phyloP scores from a whole-genome alignment of 1,140 invertebrate genomes.

The Apis dorsata region DNA sequence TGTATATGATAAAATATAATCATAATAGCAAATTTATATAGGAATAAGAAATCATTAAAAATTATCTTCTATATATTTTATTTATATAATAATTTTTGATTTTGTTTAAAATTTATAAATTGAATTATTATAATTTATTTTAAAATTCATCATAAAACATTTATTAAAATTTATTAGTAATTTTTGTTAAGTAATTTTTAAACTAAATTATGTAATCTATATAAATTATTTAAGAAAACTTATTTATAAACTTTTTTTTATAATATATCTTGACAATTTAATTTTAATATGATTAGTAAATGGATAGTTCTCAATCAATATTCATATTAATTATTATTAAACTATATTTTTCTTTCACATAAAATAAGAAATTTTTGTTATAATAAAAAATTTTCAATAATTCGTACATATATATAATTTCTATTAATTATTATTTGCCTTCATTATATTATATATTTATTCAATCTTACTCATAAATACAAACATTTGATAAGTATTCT shows the following conservation, averaged over 20 bases:
- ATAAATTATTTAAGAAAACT: not conserved
- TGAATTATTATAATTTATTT: not conserved
- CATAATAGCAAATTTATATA: not conserved
- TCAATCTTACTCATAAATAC: conserved; percentile 25
- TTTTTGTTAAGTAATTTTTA: not conserved
- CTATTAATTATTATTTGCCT: not conserved
- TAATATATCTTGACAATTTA: not conserved
- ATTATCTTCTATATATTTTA: not conserved
- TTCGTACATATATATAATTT: conserved; percentile 9
- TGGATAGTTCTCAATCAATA: not conserved
- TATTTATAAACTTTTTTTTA: not conserved
- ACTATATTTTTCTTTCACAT: not conserved
- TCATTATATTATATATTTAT: conserved; percentile 29
- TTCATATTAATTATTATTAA: not conserved
- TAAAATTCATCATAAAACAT: not conserved
- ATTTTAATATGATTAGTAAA: not conserved
- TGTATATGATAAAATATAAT: not conserved
- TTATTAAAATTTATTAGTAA: not conserved
- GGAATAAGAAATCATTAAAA: not conserved
- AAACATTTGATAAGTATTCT: conserved; percentile 68
- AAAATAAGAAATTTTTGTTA: conserved; percentile 16
- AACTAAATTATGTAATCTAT: not conserved
- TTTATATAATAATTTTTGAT: not conserved
- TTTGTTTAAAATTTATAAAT: not conserved
- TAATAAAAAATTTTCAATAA: not conserved